Evolutionary conservation across 2,888 invertebrate species (phyloP).

Genomic region (Balanococcus diminutus): DNA sequence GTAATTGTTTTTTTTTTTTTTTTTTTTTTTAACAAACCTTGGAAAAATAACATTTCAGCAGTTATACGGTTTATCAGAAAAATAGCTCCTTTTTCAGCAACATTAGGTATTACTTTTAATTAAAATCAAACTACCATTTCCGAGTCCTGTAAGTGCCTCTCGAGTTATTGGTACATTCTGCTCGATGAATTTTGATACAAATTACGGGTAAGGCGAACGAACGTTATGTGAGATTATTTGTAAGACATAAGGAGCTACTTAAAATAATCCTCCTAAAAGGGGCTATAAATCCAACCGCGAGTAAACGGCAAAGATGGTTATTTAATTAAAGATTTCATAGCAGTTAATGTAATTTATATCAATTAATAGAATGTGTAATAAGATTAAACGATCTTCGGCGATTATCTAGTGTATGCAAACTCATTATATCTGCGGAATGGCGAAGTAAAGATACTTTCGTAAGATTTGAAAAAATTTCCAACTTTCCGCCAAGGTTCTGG

Average conservation of each 20-base stretch:
- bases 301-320: conserved; percentile 38
- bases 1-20: no score
- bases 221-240: conserved; percentile 3
- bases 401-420: conserved; percentile 25
- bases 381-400: conserved; percentile 28
- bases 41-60: no score
- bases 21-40: no score
- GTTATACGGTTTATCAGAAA: no score
- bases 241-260: conserved; percentile 20
- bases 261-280: conserved; percentile 45
- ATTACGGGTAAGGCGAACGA: not conserved
- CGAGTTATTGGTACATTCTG: not conserved
- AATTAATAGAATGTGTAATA: conserved; percentile 43
- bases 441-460: not conserved
- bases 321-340: conserved; percentile 51
- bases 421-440: not conserved
- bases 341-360: conserved; percentile 51
- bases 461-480: not conserved
- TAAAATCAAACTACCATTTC: no score
- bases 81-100: no score
- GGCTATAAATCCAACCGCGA: conserved; percentile 46
- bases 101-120: no score
- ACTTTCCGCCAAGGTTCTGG: not conserved
- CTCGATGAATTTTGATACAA: not conserved
- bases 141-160: not conserved